Percentiles rank a stretch among this genome's conserved stretches.
Conservation (phyloP, 2,888 invertebrate species). For the Amiota minor region DNA sequence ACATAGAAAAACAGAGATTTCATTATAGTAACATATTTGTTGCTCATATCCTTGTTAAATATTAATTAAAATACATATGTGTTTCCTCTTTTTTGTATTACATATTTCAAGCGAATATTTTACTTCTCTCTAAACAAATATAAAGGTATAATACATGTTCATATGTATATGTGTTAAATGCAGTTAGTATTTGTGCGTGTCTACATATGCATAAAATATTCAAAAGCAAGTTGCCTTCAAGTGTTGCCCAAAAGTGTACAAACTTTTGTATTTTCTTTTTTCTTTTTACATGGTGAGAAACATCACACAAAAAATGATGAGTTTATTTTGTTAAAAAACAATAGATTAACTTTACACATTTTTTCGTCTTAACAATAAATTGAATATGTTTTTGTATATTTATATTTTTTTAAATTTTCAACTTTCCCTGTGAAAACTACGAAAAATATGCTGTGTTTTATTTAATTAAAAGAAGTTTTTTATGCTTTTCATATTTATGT, state of each 20-base stretch:
- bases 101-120: conserved; percentile 8
- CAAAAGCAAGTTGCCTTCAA: background rate
- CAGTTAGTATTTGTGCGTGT: background rate
- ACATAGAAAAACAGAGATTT: conserved; percentile 37
- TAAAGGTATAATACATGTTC: too few relatives aligned
- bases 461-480: too few relatives aligned
- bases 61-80: conserved; percentile 65
- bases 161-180: background rate
- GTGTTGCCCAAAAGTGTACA: conserved; percentile 7
- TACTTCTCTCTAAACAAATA: background rate
- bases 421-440: too few relatives aligned
- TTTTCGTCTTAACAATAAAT: too few relatives aligned
- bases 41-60: conserved; percentile 67
- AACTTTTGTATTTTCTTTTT: background rate
- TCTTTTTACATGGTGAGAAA: background rate
- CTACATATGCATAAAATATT: conserved; percentile 5
- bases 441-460: too few relatives aligned
- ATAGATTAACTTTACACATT: too few relatives aligned
- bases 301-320: too few relatives aligned
- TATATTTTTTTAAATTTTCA: background rate
- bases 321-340: too few relatives aligned
- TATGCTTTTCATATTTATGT: too few relatives aligned
- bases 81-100: conserved; percentile 23
- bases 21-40: conserved; percentile 40
- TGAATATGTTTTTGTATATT: too few relatives aligned